Base-by-base conservation (phyloP, 2,888 invertebrate genomes). In the Hypercompe scribonia region DNA sequence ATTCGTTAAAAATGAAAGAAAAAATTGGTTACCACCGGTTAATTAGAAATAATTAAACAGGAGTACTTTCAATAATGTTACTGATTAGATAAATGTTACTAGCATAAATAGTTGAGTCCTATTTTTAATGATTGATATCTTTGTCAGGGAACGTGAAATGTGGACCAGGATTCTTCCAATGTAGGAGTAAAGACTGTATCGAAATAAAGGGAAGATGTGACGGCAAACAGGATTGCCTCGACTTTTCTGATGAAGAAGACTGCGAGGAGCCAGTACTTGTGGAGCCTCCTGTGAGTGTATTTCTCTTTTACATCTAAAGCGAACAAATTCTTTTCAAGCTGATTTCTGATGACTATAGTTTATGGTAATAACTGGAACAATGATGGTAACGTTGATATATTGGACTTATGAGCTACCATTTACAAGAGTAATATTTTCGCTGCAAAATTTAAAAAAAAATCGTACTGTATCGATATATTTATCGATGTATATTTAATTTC, bases 171-270 rank as follows among this genome's bases (percentile, higher is more conserved):
- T 92, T 94, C 87, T 97, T 96, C 88, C 96, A 96, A 77, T 98
- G 98, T 87, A 91, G 91, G 36, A 96, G 96, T 78, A 97, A 97
- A 0, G 93, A 96, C 33, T 99, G 99, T 86, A 96, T 99, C 70
- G 96, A 97, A 10, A 91, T 96, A 74, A 93, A 90, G 68, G 96
- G 96, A 94, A 96, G 97, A 65, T 98, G 98, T 89, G 97, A 99
- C 89, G 96, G 96, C 0, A 94, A 96, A n/a, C 92, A 94, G 65
- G 98, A 99, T 91, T 99, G 99, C 88, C 83, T 89, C 0, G 98
- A 98, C 90, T 94, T 92, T 21, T 97, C 97, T 0, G 98, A 98
- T 84, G 98, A 98, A 90, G 89, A 92, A 1, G 96, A 96, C 75
- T 97, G 93, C 61, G 89, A 88, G 3, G 84, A 87, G 24, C 75